phyloP scores from a whole-genome alignment of 2,113 vertebrate genomes.

The Forbesichthys papilliferus region DNA sequence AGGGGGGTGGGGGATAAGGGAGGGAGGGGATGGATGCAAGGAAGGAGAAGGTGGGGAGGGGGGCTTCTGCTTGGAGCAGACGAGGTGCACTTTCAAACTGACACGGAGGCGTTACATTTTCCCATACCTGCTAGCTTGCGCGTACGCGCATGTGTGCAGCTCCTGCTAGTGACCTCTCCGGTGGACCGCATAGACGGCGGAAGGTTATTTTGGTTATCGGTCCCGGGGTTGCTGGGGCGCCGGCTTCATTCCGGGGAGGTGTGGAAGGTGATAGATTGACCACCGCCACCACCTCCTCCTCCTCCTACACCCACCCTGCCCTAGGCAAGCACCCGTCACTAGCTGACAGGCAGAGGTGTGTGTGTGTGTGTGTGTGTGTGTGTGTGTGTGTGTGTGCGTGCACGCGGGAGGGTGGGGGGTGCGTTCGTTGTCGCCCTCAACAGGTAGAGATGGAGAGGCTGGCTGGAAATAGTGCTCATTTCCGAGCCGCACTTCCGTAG shows the following conservation, averaged over 20 bases:
- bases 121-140: conserved; percentile 51
- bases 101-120: conserved; percentile 72
- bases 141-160: conserved; percentile 10
- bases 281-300: not conserved
- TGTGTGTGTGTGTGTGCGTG: not conserved
- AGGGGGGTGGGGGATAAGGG: conserved; percentile 21
- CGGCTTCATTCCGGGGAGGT: conserved; percentile 41
- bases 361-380: conserved; percentile 32
- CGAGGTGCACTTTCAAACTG: conserved; percentile 72
- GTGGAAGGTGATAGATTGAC: conserved; percentile 70
- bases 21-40: not conserved
- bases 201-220: conserved; percentile 63
- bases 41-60: conserved; percentile 13
- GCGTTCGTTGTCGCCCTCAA: conserved; percentile 9
- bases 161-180: conserved; percentile 47
- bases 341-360: conserved; percentile 49
- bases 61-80: conserved; percentile 48
- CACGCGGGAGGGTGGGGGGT: not conserved
- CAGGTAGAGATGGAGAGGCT: conserved; percentile 3
- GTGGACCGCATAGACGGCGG: conserved; percentile 41
- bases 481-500: conserved; percentile 21
- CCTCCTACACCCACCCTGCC: conserved; percentile 2
- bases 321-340: conserved; percentile 47
- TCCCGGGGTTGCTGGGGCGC: conserved; percentile 35
- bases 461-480: conserved; percentile 33